Evolutionary conservation across 1,140 invertebrate genomes (phyloP).

Genomic region (Callitettix versicolor): DNA sequence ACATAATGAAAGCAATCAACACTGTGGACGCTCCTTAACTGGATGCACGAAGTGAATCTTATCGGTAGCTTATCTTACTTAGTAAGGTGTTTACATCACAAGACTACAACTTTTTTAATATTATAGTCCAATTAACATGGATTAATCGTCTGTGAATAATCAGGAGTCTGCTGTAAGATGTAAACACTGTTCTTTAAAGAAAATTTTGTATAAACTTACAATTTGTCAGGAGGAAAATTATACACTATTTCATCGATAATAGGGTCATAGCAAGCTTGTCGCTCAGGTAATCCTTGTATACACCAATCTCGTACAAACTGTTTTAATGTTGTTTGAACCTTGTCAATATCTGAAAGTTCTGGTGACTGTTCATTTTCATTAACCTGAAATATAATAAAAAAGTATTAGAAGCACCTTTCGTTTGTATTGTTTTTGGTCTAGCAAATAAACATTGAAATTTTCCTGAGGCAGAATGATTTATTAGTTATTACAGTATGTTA

Average conservation of each 20-base stretch:
- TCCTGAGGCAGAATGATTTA: too few relatives aligned
- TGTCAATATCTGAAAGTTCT: constrained; percentile 52
- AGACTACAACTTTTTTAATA: too few relatives aligned
- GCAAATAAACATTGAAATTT: too few relatives aligned
- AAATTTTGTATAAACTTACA: constrained; percentile 29
- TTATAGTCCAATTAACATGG: too few relatives aligned
- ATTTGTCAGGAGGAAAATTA: constrained; percentile 53
- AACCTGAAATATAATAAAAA: too few relatives aligned
- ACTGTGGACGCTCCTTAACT: not conserved
- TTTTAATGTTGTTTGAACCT: constrained; percentile 86
- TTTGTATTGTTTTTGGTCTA: too few relatives aligned
- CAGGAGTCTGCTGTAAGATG: not conserved
- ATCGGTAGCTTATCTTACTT: too few relatives aligned
- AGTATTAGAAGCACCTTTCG: too few relatives aligned
- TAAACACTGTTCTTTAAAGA: not conserved
- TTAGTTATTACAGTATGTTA: too few relatives aligned
- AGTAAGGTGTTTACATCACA: too few relatives aligned
- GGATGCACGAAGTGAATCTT: not conserved
- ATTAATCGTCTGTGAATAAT: too few relatives aligned
- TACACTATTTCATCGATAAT: constrained; percentile 75
- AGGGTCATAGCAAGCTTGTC: constrained; percentile 79
- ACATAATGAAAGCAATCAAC: not conserved
- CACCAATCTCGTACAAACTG: constrained; percentile 96
- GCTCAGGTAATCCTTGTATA: constrained; percentile 64
- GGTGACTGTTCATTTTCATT: constrained; percentile 4